Evolutionary conservation across 2,888 invertebrate genomes (phyloP).

Genomic region (Subacronicta megacephala): DNA sequence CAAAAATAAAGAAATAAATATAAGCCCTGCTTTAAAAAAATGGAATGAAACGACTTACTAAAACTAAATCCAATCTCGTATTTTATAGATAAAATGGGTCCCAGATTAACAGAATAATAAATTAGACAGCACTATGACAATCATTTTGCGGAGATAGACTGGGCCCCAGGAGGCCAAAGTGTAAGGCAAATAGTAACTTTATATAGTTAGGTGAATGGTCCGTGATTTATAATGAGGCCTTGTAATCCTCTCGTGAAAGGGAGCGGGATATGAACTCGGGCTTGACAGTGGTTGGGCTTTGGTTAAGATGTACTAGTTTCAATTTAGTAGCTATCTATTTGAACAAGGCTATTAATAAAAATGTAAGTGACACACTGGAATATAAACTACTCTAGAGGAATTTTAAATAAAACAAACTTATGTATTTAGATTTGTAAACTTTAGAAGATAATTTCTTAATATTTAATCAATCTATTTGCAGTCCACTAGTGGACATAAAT

Average conservation of each 20-base stretch:
- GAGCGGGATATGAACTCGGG: conserved; percentile 46
- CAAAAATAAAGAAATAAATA: too few species aligned
- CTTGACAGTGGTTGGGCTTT: conserved; percentile 35
- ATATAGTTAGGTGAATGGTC: conserved; percentile 54
- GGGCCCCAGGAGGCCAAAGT: conserved; percentile 36
- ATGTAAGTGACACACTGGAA: background rate
- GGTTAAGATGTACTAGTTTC: conserved; percentile 42
- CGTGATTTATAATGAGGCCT: conserved; percentile 59
- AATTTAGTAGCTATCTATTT: conserved; percentile 43
- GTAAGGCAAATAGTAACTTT: conserved; percentile 52
- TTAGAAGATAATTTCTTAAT: too few species aligned
- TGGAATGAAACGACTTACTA: conserved; percentile 23
- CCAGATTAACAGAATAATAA: conserved; percentile 52
- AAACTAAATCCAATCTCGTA: conserved; percentile 27
- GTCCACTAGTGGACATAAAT: too few species aligned
- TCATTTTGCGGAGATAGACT: conserved; percentile 47
- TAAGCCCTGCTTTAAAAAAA: too few species aligned
- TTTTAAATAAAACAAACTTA: too few species aligned
- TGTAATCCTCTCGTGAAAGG: conserved; percentile 57
- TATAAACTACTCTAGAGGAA: background rate
- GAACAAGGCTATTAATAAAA: conserved; percentile 14
- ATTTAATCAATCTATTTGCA: too few species aligned
- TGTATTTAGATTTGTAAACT: too few species aligned
- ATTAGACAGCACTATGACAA: conserved; percentile 49
- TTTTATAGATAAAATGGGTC: conserved; percentile 38